Evolutionary conservation across 2,888 invertebrate genomes (phyloP), one percentile per base, ranked within the genome.

Genomic region (Drosophila rubida): DNA sequence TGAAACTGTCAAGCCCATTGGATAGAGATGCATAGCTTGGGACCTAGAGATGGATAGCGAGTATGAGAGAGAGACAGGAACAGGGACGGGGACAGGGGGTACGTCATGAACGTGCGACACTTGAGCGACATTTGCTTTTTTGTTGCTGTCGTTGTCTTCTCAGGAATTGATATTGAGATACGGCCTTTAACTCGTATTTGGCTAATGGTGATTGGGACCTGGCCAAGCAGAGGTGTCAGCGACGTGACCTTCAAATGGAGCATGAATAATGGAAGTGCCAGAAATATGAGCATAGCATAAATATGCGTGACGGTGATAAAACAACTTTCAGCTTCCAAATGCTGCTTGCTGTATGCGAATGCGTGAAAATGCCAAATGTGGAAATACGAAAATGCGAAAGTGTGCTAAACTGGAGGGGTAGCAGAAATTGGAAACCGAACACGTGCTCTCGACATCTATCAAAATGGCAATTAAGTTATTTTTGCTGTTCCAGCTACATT

Each of bases 241-340:
- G 41, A 49, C 66, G 57, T 61, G 85, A 66, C 87, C 85, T 72
- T 75, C 63, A 62, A 75, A 58, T 66, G 54, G 32, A 57, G 58
- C 78, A 64, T 65, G 62, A 72, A 81, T 75, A 87, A 82, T 81
- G 68, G 60, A 73, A 58, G 63, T 57, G 66, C 61, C 61, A 49
- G 54, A 75, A 70, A 69, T 62, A 62, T 62, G 55, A 73, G 53
- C 59, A 45, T 25, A 57, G 14, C 55, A 60, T 69, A 63, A 58
- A 69, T 59, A 55, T 62, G 55, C 55, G 45, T 67, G 61, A 55
- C 50, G 50, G 50, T 49, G 64, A 51, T 51, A 58, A 63, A 57
- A 51, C 53, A 37, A 64, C 55, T 30, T 57, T 30, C 22, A 2
- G 22, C 42, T 37, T n/a, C n/a, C n/a, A n/a, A 19, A 0, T 5